Evolutionary conservation across 2,797 vertebrate species (phyloP), one percentile per base, ranked within the genome.

Genomic region (Phalloptychus januarius): DNA sequence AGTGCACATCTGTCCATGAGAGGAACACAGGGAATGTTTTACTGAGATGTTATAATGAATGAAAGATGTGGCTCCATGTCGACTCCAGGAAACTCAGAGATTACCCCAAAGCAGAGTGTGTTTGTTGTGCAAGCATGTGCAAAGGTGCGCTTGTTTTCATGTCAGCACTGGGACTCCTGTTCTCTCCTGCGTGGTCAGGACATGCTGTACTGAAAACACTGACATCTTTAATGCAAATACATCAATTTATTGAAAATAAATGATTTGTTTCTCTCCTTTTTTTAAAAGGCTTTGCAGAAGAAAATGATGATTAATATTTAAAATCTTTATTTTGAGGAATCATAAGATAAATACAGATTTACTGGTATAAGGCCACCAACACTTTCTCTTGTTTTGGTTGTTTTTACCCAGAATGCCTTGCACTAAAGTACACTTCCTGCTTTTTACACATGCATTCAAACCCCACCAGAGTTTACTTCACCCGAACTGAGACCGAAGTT

Each of bases 51-150:
- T 2, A 11, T 48, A 52, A 67, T 74, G 63, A 38, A 77, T 71
- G 65, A 67, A 63, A 38, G 50, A 33, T 31, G 48, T 16, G 33
- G 72, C 8, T 82, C 25, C 16, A 67, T 38, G 61, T 83, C 77
- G 50, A 36, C 52, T 76, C 56, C 83, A 89, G 92, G 90, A 94
- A 92, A 84, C 70, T 45, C 72, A 48, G 78, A 31, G 88, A 92
- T 94, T 92, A 92, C 25, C n/a, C 23, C 46, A 79, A 80, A 73
- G 52, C 80, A 69, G 36, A 42, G 56, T 1, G 8, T 83, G 86
- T 92, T 89, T 90, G 90, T 91, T 86, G 86, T 92, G 91, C 85
- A 88, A 89, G 86, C 88, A 81, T 71, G 77, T 76, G 80, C 74
- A 33, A 71, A 80, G 28, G 65, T 76, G 56, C 28, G 8, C 25